Conservation (phyloP, 2,113 vertebrate species). For the Eleginops maclovinus region DNA sequence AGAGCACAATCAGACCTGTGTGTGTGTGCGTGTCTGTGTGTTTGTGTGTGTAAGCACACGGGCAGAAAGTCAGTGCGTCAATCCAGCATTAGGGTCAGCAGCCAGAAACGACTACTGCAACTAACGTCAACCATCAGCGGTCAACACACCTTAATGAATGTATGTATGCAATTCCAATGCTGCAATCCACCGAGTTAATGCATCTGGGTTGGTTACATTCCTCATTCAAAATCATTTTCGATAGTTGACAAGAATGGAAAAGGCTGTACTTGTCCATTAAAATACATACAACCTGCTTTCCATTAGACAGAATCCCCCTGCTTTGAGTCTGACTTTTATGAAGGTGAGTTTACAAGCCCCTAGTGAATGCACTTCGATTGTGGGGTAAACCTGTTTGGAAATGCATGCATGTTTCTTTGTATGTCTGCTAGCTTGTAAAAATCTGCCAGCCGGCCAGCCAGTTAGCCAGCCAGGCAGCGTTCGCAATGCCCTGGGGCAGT, state of each 20-base stretch:
- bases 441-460: conserved; percentile 46
- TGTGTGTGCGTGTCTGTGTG: conserved; percentile 41
- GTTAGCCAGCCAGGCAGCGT: conserved; percentile 47
- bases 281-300: conserved; percentile 34
- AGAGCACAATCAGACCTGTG: conserved; percentile 73
- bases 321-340: conserved; percentile 44
- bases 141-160: conserved; percentile 24
- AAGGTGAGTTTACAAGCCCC: conserved; percentile 57
- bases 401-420: conserved; percentile 67
- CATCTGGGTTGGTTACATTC: neutral
- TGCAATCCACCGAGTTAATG: neutral
- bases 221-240: neutral
- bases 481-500: conserved; percentile 73
- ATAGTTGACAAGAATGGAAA: conserved; percentile 35
- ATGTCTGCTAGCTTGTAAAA: conserved; percentile 72
- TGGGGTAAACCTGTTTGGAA: conserved; percentile 59
- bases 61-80: conserved; percentile 43
- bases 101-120: conserved; percentile 31
- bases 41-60: neutral
- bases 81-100: conserved; percentile 32
- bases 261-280: conserved; percentile 41
- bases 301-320: conserved; percentile 43
- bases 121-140: conserved; percentile 11
- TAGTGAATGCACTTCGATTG: conserved; percentile 42
- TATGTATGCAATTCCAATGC: neutral